Conservation (phyloP, 2,888 invertebrate species). For the Torymus aiolomorphi region DNA sequence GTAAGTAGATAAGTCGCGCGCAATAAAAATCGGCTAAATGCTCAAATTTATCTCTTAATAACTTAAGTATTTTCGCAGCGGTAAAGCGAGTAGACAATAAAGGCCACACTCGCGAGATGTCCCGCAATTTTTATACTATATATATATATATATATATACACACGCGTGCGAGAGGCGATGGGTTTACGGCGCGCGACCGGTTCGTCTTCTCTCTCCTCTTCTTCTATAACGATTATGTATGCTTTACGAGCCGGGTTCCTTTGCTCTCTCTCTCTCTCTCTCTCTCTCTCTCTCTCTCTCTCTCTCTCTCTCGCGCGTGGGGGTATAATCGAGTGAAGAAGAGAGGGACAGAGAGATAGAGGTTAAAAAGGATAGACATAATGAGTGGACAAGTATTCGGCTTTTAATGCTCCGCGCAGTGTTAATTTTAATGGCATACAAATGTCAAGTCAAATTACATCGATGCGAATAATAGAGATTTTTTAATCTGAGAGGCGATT, state of each 20-base stretch:
- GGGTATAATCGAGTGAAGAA: too few species aligned
- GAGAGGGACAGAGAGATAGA: too few species aligned
- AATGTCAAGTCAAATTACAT: too few species aligned
- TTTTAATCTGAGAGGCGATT: too few species aligned
- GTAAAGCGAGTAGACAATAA: constrained; percentile 34
- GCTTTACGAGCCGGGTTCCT: constrained; percentile 63
- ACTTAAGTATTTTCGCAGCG: constrained; percentile 6
- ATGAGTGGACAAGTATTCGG: too few species aligned
- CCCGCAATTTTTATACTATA: constrained; percentile 44
- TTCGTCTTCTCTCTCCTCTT: not conserved
- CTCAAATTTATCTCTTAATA: constrained; percentile 39
- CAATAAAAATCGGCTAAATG: constrained; percentile 44
- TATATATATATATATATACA: too few species aligned
- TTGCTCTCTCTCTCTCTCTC: not conserved
- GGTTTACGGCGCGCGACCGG: constrained; percentile 34
- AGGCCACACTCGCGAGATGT: not conserved
- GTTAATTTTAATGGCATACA: too few species aligned
- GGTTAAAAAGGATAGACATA: too few species aligned
- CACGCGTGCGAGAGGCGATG: not conserved
- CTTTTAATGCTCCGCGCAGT: too few species aligned
- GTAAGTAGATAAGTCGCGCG: constrained; percentile 35
- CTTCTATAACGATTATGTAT: constrained; percentile 66
- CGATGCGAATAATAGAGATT: too few species aligned
- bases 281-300: not conserved
- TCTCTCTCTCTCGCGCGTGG: not conserved